phyloP scores from a whole-genome alignment of 2,113 vertebrate species.

The Osmerus eperlanus region DNA sequence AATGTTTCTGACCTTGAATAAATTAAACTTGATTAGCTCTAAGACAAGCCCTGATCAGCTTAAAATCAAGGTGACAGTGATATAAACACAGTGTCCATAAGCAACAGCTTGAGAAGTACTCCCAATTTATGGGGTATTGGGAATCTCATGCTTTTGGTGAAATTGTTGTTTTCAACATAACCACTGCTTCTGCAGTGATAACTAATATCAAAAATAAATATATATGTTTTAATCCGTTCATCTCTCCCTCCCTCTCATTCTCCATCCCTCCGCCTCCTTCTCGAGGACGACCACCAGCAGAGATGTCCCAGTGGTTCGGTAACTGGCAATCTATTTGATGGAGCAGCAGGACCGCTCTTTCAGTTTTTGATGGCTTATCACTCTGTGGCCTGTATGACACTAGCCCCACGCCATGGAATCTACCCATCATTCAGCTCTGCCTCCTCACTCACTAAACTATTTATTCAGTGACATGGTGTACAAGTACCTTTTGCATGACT shows the following conservation, averaged over 20 bases:
- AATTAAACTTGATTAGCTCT: neutral
- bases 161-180: neutral
- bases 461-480: too few species aligned
- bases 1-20: neutral
- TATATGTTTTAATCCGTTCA: conserved; percentile 20
- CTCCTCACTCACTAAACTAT: too few species aligned
- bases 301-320: conserved; percentile 31
- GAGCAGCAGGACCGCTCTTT: conserved; percentile 6
- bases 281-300: conserved; percentile 30
- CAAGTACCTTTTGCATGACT: too few species aligned
- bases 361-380: conserved; percentile 51
- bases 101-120: neutral
- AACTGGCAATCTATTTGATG: conserved; percentile 36
- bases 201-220: conserved; percentile 25
- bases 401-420: neutral
- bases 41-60: neutral
- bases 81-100: neutral
- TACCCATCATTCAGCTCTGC: too few species aligned
- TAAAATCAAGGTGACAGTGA: neutral
- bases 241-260: neutral
- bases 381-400: conserved; percentile 4
- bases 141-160: too few species aligned
- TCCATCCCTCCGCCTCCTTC: conserved; percentile 21
- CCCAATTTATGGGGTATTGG: too few species aligned
- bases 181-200: conserved; percentile 8